Evolutionary conservation across 2,797 vertebrate species (phyloP), one percentile per base, ranked within the genome.

Genomic region (Hydrophis major): DNA sequence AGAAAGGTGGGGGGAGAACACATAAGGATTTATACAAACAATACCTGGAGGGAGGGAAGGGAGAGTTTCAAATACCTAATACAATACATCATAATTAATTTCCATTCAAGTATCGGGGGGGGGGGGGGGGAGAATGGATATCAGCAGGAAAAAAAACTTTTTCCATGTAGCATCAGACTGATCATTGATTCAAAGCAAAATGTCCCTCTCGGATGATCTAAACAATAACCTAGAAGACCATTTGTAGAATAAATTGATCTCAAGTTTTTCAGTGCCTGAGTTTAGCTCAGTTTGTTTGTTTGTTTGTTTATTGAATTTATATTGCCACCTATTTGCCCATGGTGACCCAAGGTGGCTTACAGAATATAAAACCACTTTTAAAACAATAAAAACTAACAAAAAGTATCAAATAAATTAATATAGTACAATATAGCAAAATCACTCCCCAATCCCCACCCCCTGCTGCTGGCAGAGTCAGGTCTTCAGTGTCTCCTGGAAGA

Each of bases 1-100:
- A 83, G 20, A 20, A 42, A 42, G 20, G 1, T 18, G 0, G 3
- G 3, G 3, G 1, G 1, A 0, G 0, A 11, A 4, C 20, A 0
- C 7, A 22, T 37, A 42, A 78, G 20, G 20, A 78, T 10, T 78
- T 42, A 78, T 78, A 78, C 8, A 78, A 20, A 42, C 74, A 47
- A 83, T 47, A 42, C 37, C 4, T 42, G 47, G 8, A 42, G 4
- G 20, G 42, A 83, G 8, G 37, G 74, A 83, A 47, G 20, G 8
- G 4, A 47, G 42, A 47, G 20, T 42, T 37, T 83, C 18, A 47
- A 47, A 42, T 83, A 47, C 74, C 8, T 78, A 42, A 78, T 78
- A 78, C 4, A 78, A 78, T 42, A 83, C 37, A 83, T 83, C 37
- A 83, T 47, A 83, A 47, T 83, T 83, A 47, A 4, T 83, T 83